phyloP scores from a whole-genome alignment of 2,113 vertebrate species.

The Sinocyclocheilus grahami region DNA sequence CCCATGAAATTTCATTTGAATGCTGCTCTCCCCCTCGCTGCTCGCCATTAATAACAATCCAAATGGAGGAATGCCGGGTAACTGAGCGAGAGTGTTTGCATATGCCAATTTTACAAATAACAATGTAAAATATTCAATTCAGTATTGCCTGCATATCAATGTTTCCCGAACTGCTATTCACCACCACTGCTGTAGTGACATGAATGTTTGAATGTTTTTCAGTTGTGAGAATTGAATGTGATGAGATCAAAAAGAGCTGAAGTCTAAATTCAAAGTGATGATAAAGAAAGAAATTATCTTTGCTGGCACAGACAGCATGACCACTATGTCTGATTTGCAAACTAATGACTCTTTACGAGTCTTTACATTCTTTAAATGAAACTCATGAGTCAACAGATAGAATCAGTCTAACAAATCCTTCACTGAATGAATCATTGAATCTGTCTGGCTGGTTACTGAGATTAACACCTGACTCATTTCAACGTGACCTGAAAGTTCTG shows the following conservation, averaged over 20 bases:
- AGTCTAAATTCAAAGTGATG: no score
- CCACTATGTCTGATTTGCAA: neutral
- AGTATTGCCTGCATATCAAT: neutral
- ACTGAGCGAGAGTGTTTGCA: neutral
- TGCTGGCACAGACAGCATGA: neutral
- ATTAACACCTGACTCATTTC: neutral
- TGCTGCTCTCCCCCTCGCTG: conserved; percentile 6
- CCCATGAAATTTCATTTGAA: conserved; percentile 35
- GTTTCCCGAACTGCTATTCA: neutral
- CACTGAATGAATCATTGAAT: neutral
- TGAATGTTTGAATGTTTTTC: neutral
- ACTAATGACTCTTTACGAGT: neutral
- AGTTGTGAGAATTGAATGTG: neutral
- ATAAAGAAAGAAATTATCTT: neutral
- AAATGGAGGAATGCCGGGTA: conserved; percentile 1
- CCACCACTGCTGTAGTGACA: neutral
- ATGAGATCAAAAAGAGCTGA: no score
- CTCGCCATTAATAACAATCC: conserved; percentile 20
- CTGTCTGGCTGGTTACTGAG: neutral
- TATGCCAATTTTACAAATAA: neutral
- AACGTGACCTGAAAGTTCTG: neutral
- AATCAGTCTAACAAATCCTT: neutral
- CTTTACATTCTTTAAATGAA: neutral
- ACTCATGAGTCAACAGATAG: neutral
- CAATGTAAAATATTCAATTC: neutral